A percentile compares a stretch with the other conserved stretches of the same genome.
phyloP scores from a whole-genome alignment of 2,113 vertebrate species.

The Diadophis punctatus region DNA sequence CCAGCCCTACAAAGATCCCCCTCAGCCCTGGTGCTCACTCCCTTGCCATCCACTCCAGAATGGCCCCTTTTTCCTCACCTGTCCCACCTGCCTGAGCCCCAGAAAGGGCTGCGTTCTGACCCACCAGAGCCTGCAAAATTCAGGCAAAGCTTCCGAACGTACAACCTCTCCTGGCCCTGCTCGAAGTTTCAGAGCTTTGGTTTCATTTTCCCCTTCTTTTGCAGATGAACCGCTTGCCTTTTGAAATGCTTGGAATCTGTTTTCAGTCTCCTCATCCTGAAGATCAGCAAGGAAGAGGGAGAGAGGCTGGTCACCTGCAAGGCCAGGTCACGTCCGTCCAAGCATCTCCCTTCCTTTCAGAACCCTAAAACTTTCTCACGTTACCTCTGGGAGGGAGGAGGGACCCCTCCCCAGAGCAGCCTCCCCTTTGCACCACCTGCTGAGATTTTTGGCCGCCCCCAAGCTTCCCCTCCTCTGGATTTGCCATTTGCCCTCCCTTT shows the following conservation, averaged over 20 bases:
- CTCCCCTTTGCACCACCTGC: not conserved
- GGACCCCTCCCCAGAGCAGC: not conserved
- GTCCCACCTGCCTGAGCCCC: not conserved
- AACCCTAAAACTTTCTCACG: not conserved
- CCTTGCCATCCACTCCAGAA: too few relatives aligned
- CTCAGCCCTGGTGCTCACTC: fast-evolving
- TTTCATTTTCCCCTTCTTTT: not conserved
- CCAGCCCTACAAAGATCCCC: too few relatives aligned
- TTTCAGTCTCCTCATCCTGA: not conserved
- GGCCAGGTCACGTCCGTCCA: too few relatives aligned
- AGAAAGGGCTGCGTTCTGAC: too few relatives aligned
- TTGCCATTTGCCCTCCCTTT: not conserved
- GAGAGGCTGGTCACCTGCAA: too few relatives aligned
- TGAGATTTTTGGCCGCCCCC: not conserved
- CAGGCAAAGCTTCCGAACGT: not conserved
- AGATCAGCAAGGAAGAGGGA: not conserved
- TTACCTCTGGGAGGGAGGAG: not conserved
- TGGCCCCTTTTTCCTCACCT: not conserved
- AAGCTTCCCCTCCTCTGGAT: not conserved
- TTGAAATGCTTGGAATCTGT: not conserved
- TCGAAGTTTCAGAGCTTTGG: not conserved
- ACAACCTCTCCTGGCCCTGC: not conserved
- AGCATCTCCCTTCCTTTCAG: not conserved
- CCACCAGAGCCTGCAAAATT: not conserved
- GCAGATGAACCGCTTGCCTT: not conserved